These are phyloP conservation scores for Merluccius polli DNA, from an alignment of 2,797 vertebrate species.

Conservation along the genomic window DNA sequence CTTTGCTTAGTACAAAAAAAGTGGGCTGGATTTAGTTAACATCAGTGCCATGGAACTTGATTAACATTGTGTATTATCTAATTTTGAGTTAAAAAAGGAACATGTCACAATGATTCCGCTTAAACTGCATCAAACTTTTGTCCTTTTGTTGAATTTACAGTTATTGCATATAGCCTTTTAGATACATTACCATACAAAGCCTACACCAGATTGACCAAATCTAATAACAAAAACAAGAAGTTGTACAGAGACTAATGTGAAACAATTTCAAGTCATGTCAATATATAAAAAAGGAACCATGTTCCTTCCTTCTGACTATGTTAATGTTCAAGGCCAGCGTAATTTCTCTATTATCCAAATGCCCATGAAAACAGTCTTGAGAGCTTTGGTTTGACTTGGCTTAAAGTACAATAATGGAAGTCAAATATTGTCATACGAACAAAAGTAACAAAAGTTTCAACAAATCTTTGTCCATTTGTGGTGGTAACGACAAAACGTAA, in stretches of 20 bases:
- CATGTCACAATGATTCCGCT: not conserved
- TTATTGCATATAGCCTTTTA: not conserved
- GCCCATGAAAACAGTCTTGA: not conserved
- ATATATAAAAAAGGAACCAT: not conserved
- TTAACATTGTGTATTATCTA: constrained; percentile 19
- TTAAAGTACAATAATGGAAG: not conserved
- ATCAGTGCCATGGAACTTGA: constrained; percentile 9
- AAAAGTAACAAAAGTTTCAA: not conserved
- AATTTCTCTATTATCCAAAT: not conserved
- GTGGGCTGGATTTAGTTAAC: constrained; percentile 10
- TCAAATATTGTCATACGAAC: not conserved
- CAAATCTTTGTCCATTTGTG: not conserved
- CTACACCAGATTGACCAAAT: not conserved
- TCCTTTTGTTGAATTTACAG: not conserved
- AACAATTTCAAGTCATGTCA: not conserved
- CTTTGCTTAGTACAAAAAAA: constrained; percentile 23
- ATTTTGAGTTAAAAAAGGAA: constrained; percentile 9
- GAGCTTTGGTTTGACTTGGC: not conserved
- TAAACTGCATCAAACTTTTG: not conserved
- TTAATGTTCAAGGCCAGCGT: not conserved
- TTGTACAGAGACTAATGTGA: not conserved
- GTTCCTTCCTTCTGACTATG: not conserved
- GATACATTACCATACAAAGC: not conserved
- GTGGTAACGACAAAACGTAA: not conserved
- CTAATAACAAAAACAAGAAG: not conserved